These are phyloP conservation scores for Amphimedon queenslandica DNA, from an alignment of 37 sponge, comb jelly and placozoan genomes.

Conservation along the genomic window DNA sequence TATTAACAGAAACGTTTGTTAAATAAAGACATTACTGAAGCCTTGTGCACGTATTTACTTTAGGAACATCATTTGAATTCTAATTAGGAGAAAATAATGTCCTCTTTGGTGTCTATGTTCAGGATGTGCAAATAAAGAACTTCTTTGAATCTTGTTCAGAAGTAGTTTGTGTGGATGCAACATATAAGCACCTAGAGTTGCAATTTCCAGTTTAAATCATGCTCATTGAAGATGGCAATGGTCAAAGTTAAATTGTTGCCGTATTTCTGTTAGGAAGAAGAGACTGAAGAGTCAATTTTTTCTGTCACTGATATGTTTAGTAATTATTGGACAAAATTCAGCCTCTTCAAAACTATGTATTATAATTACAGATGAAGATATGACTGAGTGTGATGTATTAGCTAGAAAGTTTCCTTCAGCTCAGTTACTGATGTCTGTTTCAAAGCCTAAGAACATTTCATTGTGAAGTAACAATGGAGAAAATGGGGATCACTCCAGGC, in stretches of 20 bases:
- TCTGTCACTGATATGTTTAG: neutral
- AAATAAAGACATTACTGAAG: no score
- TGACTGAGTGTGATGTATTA: slow-evolving; percentile 16
- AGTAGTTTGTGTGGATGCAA: no score
- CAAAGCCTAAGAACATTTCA: neutral
- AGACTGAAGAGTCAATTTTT: slow-evolving; percentile 4
- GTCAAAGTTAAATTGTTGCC: slow-evolving; percentile 20
- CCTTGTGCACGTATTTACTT: no score
- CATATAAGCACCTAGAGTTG: no score
- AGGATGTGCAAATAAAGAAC: no score
- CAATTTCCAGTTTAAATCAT: slow-evolving; percentile 25
- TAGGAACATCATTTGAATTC: no score
- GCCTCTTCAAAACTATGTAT: neutral
- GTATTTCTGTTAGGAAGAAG: neutral
- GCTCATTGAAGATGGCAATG: slow-evolving; percentile 22
- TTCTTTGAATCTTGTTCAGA: no score
- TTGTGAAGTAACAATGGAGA: neutral
- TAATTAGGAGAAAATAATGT: no score
- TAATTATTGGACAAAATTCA: slow-evolving; percentile 13
- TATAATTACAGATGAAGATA: slow-evolving; percentile 32
- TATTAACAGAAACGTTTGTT: no score
- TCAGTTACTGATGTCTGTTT: neutral
- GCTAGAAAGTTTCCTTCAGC: slow-evolving; percentile 9
- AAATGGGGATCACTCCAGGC: slow-evolving; percentile 14
- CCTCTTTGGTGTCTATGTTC: no score